A percentile compares a stretch with the other conserved stretches of the same genome.
Conservation (phyloP, 2,797 vertebrate genomes). For the Hippoglossus hippoglossus region DNA sequence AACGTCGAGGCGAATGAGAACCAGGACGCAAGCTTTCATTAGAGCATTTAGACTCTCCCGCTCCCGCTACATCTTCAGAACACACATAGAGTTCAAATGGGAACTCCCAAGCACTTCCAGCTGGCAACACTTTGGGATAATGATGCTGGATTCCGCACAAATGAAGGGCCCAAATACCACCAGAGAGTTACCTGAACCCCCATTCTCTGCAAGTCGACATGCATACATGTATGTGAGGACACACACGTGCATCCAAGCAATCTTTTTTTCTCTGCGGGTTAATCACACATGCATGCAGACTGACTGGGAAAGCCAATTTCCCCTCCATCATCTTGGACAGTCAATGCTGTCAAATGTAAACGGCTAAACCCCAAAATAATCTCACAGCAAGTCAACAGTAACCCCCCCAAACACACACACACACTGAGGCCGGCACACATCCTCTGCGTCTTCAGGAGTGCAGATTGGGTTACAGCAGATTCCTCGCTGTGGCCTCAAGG, state of each 20-base stretch:
- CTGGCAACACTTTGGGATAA: slow-evolving; percentile 85
- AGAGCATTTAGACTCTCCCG: slow-evolving; percentile 51
- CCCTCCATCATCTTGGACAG: slow-evolving; percentile 53
- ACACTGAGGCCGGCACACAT: slow-evolving; percentile 44
- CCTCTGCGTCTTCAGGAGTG: slow-evolving; percentile 52
- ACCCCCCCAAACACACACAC: slow-evolving; percentile 8
- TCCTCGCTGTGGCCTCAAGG: slow-evolving; percentile 57
- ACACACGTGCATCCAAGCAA: slow-evolving; percentile 33
- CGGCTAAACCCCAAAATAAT: slow-evolving; percentile 61
- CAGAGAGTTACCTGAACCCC: slow-evolving; percentile 79
- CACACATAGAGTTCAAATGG: slow-evolving; percentile 83
- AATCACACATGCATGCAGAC: slow-evolving; percentile 45
- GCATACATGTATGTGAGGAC: slow-evolving; percentile 61
- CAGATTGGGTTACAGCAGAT: slow-evolving; percentile 71
- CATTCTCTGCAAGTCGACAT: slow-evolving; percentile 60
- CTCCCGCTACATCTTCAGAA: slow-evolving; percentile 75
- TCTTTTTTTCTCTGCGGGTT: slow-evolving; percentile 35
- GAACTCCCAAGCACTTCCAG: slow-evolving; percentile 83
- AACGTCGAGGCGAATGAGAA: slow-evolving; percentile 74
- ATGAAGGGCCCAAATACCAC: slow-evolving; percentile 83
- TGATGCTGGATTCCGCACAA: slow-evolving; percentile 84
- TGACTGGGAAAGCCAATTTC: slow-evolving; percentile 55
- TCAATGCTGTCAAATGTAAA: slow-evolving; percentile 58
- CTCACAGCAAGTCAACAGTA: slow-evolving; percentile 51
- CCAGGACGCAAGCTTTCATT: slow-evolving; percentile 71